phyloP scores from a whole-genome alignment of 2,888 invertebrate genomes.

The Heteromurus nitidus region DNA sequence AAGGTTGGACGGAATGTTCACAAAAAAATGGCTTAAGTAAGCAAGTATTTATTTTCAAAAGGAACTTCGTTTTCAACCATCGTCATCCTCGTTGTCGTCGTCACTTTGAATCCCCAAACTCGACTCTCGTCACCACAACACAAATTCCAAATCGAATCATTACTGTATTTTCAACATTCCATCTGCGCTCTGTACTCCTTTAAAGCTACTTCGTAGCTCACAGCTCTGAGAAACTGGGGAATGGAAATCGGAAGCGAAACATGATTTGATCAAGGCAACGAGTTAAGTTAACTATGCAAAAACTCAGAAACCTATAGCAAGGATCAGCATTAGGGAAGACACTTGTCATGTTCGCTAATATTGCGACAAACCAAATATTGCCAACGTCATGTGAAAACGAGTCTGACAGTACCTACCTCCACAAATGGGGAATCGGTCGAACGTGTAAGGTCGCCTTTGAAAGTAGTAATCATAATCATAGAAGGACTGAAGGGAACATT shows the following conservation, averaged over 20 bases:
- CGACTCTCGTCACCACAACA: neutral
- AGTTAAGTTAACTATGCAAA: no score
- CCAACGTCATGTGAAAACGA: constrained; percentile 16
- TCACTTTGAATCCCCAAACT: constrained; percentile 14
- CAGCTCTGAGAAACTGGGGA: no score
- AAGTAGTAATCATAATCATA: constrained; percentile 24
- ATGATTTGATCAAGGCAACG: no score
- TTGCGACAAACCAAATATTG: neutral
- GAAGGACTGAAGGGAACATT: neutral
- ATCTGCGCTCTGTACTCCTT: no score
- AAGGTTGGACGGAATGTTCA: constrained; percentile 15
- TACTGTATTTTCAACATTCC: no score
- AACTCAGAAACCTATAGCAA: no score
- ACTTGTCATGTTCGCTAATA: constrained; percentile 16
- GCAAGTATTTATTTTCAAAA: constrained; percentile 25
- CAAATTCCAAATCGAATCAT: neutral
- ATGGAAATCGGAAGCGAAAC: no score
- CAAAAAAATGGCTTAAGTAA: constrained; percentile 20
- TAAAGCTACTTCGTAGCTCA: no score
- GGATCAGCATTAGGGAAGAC: constrained; percentile 24
- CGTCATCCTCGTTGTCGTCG: constrained; percentile 33
- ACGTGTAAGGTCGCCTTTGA: constrained; percentile 44
- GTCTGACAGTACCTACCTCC: constrained; percentile 9
- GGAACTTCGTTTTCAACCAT: constrained; percentile 36
- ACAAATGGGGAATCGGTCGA: constrained; percentile 29